phyloP scores from a whole-genome alignment of 2,888 invertebrate genomes.

The Orthosia cruda region DNA sequence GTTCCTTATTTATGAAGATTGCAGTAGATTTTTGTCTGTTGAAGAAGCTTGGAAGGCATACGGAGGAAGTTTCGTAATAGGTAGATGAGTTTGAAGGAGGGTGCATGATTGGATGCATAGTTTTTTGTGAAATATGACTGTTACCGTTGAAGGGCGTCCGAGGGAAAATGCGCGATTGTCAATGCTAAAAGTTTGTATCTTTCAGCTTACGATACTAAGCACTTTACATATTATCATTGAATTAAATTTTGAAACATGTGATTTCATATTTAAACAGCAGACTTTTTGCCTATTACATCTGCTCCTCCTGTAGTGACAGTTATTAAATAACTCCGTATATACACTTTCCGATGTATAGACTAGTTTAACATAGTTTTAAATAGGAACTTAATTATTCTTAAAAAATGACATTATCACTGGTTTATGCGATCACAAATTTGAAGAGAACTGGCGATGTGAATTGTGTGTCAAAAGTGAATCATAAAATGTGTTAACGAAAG shows the following conservation, averaged over 20 bases:
- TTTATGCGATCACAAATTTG: too few relatives aligned
- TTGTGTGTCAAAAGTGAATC: too few relatives aligned
- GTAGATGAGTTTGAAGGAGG: slow-evolving; percentile 30
- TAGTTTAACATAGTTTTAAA: not conserved
- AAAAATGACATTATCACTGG: not conserved
- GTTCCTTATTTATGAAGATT: slow-evolving; percentile 63
- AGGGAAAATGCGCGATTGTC: not conserved
- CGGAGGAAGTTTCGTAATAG: slow-evolving; percentile 45
- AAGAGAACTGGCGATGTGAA: too few relatives aligned
- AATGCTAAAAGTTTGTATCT: too few relatives aligned
- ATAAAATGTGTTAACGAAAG: too few relatives aligned
- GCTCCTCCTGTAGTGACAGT: not conserved
- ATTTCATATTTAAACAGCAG: too few relatives aligned
- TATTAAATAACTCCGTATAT: not conserved
- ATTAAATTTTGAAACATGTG: too few relatives aligned
- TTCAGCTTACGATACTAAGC: too few relatives aligned
- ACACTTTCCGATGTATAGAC: not conserved
- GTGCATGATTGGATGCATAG: slow-evolving; percentile 38
- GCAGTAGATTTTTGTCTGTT: slow-evolving; percentile 40
- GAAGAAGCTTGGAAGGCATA: slow-evolving; percentile 21
- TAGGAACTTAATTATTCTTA: not conserved
- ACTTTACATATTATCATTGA: too few relatives aligned
- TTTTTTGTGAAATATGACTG: slow-evolving; percentile 24
- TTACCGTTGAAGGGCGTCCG: not conserved
- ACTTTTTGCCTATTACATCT: too few relatives aligned